Base-by-base conservation (phyloP, 2,113 vertebrate species). In the Taxidea taxus region DNA sequence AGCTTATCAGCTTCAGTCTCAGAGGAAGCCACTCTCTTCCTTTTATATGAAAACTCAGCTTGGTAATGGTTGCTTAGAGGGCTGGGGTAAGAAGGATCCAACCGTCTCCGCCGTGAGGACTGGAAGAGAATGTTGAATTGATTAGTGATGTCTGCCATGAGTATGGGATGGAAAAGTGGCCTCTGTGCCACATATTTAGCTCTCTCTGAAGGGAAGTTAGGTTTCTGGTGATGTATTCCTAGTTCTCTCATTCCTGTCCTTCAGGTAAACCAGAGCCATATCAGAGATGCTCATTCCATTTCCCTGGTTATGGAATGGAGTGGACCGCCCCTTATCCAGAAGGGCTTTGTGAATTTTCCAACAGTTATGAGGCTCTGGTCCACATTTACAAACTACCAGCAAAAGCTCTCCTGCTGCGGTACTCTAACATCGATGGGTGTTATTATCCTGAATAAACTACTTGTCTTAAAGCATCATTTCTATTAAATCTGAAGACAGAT, bases 401-500 rank as follows among this genome's bases (percentile, higher is more conserved):
- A 83, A 96, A 92, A 72, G 9, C 82, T 82, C 21, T 82, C 77
- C 47, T 91, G 70, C 34, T 60, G 29, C 20, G 37, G 92, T 68
- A 34, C 92, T 90, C 39, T 82, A 44, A 56, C 96, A 94, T 97
- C 0, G 85, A 95, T 62, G 90, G 54, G 64, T 93, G 60, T 92
- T 97, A 95, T 90, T 77, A 31, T 91, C 42, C 92, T 78, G 81
- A 91, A 87, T 74, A 95, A 92, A 85, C 84, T 85, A 1, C 2
- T 34, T 91, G 94, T 97, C 97, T 96, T 83, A 87, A 86, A 62
- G 78, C 92, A 94, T 97, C 97, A 47, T 96, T 96, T 97, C 97
- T 96, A 95, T 98, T 95, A 96, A 97, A 96, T 93, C 92, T 82
- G 83, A 97, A 97, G 97, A 97, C 91, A 95, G 94, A 97, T 98